Percentiles rank a stretch among this genome's conserved stretches.
These are phyloP conservation scores for Temnothorax ravouxi DNA, from an alignment of 2,888 invertebrate genomes.

Conservation along the genomic window DNA sequence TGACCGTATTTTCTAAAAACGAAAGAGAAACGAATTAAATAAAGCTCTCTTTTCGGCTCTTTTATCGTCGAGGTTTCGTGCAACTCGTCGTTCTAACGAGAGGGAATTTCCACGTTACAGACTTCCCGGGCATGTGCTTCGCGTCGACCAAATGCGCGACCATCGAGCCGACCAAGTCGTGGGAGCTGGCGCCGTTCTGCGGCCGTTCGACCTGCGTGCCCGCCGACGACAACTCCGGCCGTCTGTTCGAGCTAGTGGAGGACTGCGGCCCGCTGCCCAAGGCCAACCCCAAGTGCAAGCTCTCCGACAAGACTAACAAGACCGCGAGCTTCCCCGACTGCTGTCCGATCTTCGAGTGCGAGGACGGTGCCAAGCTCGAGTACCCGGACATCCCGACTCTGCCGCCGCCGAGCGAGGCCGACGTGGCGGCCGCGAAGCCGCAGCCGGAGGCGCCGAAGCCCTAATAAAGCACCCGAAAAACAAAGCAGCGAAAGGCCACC, in stretches of 20 bases:
- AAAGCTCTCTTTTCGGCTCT: neutral
- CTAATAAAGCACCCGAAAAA: neutral
- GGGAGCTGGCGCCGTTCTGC: conserved; percentile 96
- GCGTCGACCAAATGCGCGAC: conserved; percentile 96
- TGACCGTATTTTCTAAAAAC: neutral
- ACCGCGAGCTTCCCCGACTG: conserved; percentile 95
- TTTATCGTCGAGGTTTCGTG: neutral
- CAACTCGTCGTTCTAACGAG: neutral
- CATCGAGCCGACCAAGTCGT: conserved; percentile 93
- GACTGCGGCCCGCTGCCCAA: conserved; percentile 96
- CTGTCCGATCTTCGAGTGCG: conserved; percentile 95
- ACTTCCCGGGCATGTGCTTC: conserved; percentile 97
- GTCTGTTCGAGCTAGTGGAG: conserved; percentile 94
- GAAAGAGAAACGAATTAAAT: neutral
- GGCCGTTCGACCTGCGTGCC: conserved; percentile 96
- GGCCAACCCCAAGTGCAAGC: conserved; percentile 95
- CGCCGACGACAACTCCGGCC: conserved; percentile 91
- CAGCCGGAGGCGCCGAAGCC: conserved; percentile 18
- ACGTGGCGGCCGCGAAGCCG: conserved; percentile 45
- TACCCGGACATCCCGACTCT: conserved; percentile 93
- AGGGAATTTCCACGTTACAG: conserved; percentile 85
- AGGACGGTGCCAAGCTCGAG: conserved; percentile 94
- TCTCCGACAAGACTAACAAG: conserved; percentile 96
- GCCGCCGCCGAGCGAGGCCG: conserved; percentile 86
- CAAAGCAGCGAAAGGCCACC: neutral